These are phyloP conservation scores for Cephus runcator DNA, from an alignment of 2,888 invertebrate genomes.

Conservation along the genomic window DNA sequence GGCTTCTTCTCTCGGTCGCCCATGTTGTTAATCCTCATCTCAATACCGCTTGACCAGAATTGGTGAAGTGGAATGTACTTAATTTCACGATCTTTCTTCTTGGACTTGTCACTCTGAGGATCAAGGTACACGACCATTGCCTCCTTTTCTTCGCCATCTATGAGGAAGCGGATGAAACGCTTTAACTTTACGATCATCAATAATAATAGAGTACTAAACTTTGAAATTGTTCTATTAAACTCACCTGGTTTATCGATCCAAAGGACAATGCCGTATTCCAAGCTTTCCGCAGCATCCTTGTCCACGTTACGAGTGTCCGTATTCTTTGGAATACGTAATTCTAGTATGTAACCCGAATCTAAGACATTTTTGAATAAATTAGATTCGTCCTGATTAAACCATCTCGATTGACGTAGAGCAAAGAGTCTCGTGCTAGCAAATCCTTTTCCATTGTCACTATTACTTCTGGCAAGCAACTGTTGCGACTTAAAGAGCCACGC, in stretches of 20 bases:
- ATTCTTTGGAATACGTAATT: slow-evolving; percentile 6
- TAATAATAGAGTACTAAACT: background rate
- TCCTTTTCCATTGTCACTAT: slow-evolving; percentile 2
- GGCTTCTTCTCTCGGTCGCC: slow-evolving; percentile 77
- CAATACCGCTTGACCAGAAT: slow-evolving; percentile 77
- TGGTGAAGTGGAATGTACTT: slow-evolving; percentile 67
- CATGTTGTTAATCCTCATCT: slow-evolving; percentile 78
- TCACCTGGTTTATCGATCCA: slow-evolving; percentile 13
- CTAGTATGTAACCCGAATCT: slow-evolving; percentile 17
- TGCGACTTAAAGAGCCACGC: slow-evolving; percentile 10
- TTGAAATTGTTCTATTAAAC: background rate
- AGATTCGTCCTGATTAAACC: slow-evolving; percentile 12
- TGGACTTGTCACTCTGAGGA: slow-evolving; percentile 16
- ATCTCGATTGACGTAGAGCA: slow-evolving; percentile 12
- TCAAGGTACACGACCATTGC: slow-evolving; percentile 9
- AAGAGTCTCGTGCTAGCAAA: slow-evolving; percentile 13
- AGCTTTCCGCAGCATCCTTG: slow-evolving; percentile 9
- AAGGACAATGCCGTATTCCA: slow-evolving; percentile 12
- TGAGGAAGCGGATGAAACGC: background rate
- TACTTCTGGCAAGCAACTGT: slow-evolving; percentile 3
- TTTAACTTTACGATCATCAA: background rate
- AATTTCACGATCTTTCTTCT: slow-evolving; percentile 3
- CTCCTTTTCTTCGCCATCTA: slow-evolving; percentile 7
- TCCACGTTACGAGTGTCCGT: background rate
- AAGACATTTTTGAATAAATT: slow-evolving; percentile 17